Conservation (phyloP, 2,113 vertebrate genomes). For the Lucifuga dentata region DNA sequence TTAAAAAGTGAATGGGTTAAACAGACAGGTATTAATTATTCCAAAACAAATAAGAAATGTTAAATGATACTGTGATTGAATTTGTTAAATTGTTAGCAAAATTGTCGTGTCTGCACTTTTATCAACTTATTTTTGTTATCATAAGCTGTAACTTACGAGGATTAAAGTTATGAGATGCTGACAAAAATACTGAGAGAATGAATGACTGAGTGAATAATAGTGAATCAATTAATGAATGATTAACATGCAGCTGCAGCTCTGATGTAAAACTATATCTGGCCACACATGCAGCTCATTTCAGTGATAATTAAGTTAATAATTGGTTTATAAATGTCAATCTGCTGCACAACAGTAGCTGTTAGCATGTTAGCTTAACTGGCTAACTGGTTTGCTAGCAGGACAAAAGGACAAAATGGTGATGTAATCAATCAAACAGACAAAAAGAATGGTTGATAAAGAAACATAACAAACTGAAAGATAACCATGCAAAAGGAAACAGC, state of each 20-base stretch:
- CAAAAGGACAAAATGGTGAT: conserved; percentile 7
- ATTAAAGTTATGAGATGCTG: no score
- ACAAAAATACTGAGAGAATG: background rate
- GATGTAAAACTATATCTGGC: no score
- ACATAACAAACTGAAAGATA: background rate
- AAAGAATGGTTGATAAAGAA: background rate
- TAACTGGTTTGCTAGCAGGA: conserved; percentile 16
- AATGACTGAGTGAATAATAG: background rate
- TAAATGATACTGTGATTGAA: conserved; percentile 36
- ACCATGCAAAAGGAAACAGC: background rate
- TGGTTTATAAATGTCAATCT: background rate
- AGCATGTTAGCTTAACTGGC: conserved; percentile 60
- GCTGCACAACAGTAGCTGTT: conserved; percentile 25
- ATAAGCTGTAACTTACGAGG: no score
- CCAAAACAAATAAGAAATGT: conserved; percentile 44
- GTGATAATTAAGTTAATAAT: no score
- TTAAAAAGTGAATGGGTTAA: conserved; percentile 77
- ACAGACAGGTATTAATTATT: conserved; percentile 59
- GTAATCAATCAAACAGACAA: conserved; percentile 1
- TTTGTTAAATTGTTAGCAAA: no score
- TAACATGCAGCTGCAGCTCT: background rate
- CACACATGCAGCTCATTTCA: no score
- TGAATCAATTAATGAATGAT: background rate
- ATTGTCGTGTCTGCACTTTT: no score
- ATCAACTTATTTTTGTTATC: no score